Conservation (phyloP, 2,888 invertebrate species). For the Leucania comma region DNA sequence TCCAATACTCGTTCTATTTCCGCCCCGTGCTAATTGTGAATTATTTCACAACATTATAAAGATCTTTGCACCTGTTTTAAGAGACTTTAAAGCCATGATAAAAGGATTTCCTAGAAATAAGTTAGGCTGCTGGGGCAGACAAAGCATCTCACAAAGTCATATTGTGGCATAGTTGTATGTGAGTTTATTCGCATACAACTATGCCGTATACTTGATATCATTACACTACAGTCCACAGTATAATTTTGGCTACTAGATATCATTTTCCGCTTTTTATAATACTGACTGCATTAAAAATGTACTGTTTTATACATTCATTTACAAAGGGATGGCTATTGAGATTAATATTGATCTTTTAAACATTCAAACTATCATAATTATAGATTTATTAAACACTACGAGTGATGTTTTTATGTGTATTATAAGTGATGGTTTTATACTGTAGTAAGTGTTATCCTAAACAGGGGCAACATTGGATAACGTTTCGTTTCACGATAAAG, state of each 20-base stretch:
- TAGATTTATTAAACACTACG: background rate
- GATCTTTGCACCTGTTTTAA: background rate
- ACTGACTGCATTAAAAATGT: background rate
- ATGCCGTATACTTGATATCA: background rate
- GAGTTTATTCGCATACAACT: background rate
- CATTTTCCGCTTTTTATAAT: background rate
- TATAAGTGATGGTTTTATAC: conserved; percentile 20
- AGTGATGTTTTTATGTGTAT: no score
- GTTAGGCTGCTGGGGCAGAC: background rate
- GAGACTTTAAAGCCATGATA: background rate
- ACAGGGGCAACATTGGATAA: conserved; percentile 36
- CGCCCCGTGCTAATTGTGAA: background rate
- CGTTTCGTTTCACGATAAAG: conserved; percentile 55
- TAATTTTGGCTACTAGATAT: background rate
- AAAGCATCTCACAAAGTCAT: no score
- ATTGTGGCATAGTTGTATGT: background rate
- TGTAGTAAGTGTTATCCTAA: background rate
- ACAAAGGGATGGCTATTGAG: background rate
- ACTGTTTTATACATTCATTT: background rate
- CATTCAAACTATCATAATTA: background rate
- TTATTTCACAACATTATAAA: background rate
- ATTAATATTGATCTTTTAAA: background rate
- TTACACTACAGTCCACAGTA: background rate
- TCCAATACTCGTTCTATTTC: background rate
- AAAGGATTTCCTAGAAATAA: background rate